These are phyloP conservation scores for Sciaenops ocellatus DNA, from an alignment of 2,797 vertebrate genomes.

Conservation along the genomic window DNA sequence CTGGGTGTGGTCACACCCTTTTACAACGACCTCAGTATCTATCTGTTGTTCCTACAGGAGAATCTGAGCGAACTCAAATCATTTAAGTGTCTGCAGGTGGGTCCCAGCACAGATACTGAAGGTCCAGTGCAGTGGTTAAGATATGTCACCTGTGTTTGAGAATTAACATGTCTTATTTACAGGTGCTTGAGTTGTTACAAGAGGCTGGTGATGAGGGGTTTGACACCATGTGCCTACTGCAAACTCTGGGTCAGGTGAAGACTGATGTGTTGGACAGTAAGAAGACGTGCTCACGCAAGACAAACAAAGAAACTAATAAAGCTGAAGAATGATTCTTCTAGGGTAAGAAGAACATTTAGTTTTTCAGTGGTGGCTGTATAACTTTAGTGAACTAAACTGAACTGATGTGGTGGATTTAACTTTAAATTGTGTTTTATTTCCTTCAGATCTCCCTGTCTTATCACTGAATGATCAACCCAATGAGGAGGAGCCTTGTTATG, in stretches of 20 bases:
- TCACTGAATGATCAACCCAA: slow-evolving; percentile 17
- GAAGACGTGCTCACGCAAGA: slow-evolving; percentile 46
- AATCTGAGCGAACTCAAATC: slow-evolving; percentile 96
- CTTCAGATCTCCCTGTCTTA: slow-evolving; percentile 33
- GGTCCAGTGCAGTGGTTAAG: neutral
- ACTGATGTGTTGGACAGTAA: slow-evolving; percentile 90
- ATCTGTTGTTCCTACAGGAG: slow-evolving; percentile 94
- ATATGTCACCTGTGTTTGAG: neutral
- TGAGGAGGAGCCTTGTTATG: slow-evolving; percentile 29
- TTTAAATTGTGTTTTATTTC: neutral
- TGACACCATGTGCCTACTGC: slow-evolving; percentile 91
- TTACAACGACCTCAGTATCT: slow-evolving; percentile 95
- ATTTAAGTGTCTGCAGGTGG: slow-evolving; percentile 92
- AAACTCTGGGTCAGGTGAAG: slow-evolving; percentile 91
- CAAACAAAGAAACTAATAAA: slow-evolving; percentile 36
- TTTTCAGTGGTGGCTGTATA: neutral
- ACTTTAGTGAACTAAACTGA: neutral
- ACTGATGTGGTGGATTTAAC: slow-evolving; percentile 25
- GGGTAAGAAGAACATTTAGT: slow-evolving; percentile 47
- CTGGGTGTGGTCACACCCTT: slow-evolving; percentile 85
- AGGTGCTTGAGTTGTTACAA: slow-evolving; percentile 93
- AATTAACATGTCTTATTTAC: slow-evolving; percentile 20
- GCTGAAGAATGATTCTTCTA: slow-evolving; percentile 43
- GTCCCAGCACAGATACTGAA: slow-evolving; percentile 15
- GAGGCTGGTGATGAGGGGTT: slow-evolving; percentile 85